A percentile compares a stretch with the other conserved stretches of the same genome.
Conservation (phyloP, 2,888 invertebrate genomes). For the Platycheirus albimanus region DNA sequence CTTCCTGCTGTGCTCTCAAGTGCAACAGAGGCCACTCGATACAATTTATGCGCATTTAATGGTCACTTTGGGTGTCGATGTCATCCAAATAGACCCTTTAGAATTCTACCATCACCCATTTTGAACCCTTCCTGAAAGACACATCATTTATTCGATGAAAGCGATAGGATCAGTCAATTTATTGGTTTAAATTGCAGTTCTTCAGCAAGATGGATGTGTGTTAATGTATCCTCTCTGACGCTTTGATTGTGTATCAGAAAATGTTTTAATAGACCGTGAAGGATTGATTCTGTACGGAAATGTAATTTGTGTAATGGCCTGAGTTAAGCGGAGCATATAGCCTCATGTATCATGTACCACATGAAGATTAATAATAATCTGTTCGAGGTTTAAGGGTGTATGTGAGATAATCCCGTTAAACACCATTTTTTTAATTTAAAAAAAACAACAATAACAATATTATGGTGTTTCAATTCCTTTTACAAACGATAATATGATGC, state of each 20-base stretch:
- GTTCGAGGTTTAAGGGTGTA: constrained; percentile 5
- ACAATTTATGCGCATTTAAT: constrained; percentile 45
- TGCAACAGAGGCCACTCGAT: constrained; percentile 34
- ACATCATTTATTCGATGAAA: constrained; percentile 56
- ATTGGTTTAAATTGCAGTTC: constrained; percentile 52
- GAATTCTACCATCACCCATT: not conserved
- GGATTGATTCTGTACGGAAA: constrained; percentile 64
- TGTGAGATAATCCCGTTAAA: constrained; percentile 29
- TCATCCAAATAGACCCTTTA: no score
- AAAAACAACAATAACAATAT: constrained; percentile 4
- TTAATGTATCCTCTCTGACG: constrained; percentile 63
- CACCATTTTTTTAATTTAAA: not conserved
- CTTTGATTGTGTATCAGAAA: constrained; percentile 53
- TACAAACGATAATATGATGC: no score
- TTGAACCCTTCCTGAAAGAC: constrained; percentile 34
- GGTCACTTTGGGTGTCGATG: constrained; percentile 14
- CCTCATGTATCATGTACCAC: constrained; percentile 27
- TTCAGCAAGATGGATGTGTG: constrained; percentile 46
- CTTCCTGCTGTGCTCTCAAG: no score
- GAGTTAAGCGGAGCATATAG: constrained; percentile 8
- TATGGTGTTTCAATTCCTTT: not conserved
- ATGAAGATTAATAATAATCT: constrained; percentile 54
- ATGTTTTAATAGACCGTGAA: constrained; percentile 65
- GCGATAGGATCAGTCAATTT: constrained; percentile 56
- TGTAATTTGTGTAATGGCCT: constrained; percentile 65